phyloP scores from a whole-genome alignment of 1,140 invertebrate species.

The Yoshiicerus persimilis region DNA sequence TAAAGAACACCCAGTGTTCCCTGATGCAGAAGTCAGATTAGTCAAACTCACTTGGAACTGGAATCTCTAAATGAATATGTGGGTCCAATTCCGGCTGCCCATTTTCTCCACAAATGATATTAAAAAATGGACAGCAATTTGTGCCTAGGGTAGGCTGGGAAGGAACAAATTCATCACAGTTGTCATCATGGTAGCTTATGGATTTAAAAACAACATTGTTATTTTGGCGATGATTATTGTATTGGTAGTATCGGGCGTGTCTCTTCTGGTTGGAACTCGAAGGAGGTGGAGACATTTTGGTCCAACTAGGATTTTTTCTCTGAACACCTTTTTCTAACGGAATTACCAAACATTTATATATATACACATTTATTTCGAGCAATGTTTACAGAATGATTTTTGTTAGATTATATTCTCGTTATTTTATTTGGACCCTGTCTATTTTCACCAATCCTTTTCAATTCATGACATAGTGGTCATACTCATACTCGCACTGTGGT shows the following conservation, averaged over 20 bases:
- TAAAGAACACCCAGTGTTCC: too few relatives aligned
- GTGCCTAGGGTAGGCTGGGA: neutral
- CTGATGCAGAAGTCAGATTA: too few relatives aligned
- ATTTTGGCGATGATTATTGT: neutral
- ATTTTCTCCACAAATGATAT: neutral
- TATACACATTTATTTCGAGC: too few relatives aligned
- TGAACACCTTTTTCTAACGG: neutral
- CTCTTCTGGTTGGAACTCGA: neutral
- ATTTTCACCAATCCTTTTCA: too few relatives aligned
- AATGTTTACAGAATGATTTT: too few relatives aligned
- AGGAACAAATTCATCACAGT: neutral
- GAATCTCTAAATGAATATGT: neutral
- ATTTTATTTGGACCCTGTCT: too few relatives aligned
- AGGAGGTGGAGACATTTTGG: neutral
- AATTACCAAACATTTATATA: too few relatives aligned
- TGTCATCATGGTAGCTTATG: neutral
- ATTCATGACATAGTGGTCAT: too few relatives aligned
- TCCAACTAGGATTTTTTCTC: neutral
- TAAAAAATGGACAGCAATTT: neutral
- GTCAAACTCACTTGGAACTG: neutral
- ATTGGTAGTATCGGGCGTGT: neutral
- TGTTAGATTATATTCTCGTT: too few relatives aligned
- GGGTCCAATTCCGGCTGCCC: neutral
- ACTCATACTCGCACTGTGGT: too few relatives aligned
- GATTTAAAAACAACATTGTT: neutral